Conservation (phyloP, 2,888 invertebrate species). For the Andrena hattorfiana region DNA sequence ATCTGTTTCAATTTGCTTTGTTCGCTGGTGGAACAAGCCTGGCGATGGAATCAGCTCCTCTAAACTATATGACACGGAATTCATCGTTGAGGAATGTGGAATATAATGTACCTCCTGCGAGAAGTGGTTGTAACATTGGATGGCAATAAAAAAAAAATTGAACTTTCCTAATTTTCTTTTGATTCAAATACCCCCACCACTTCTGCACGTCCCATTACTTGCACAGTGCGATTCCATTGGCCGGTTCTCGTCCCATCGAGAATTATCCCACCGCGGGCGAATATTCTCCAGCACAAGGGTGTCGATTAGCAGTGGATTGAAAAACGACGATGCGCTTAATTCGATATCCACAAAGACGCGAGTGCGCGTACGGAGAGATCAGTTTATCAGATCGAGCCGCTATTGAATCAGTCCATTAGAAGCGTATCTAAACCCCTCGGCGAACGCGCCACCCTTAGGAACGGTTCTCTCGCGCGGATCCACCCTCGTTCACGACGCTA, state of each 20-base stretch:
- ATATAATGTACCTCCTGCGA: no score
- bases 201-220: neutral
- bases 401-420: slow-evolving; percentile 84
- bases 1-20: slow-evolving; percentile 12
- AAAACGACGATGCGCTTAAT: slow-evolving; percentile 66
- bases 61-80: neutral
- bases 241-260: neutral
- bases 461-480: slow-evolving; percentile 45
- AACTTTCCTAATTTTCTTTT: no score
- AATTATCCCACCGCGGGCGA: neutral
- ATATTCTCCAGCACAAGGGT: neutral
- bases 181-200: no score
- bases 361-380: slow-evolving; percentile 49
- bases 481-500: slow-evolving; percentile 67
- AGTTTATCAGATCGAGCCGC: slow-evolving; percentile 80
- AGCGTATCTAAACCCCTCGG: slow-evolving; percentile 74
- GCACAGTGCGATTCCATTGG: neutral
- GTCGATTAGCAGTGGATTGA: slow-evolving; percentile 37
- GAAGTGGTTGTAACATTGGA: no score
- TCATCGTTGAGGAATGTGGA: neutral
- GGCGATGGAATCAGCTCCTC: neutral
- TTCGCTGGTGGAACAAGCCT: neutral
- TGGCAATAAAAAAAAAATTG: no score
- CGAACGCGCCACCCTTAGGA: slow-evolving; percentile 63
- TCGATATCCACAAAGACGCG: slow-evolving; percentile 53